Conservation (phyloP, 2,888 invertebrate species). For the Arge pagana region DNA sequence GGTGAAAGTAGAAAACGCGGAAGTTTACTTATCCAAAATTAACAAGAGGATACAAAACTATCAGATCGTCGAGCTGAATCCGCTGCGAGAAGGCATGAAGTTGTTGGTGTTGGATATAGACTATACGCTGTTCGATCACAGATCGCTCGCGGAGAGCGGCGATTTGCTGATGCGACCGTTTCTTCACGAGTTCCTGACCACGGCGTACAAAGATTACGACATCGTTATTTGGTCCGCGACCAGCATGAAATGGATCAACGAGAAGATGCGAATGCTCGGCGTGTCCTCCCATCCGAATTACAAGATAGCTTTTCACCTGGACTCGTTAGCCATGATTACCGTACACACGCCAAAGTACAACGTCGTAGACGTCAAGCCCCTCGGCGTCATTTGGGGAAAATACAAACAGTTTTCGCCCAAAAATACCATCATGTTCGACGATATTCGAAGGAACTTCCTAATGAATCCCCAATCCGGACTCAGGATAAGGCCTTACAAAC, state of each 20-base stretch:
- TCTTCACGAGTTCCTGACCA: constrained; percentile 89
- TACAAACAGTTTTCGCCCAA: constrained; percentile 84
- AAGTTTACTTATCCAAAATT: constrained; percentile 78
- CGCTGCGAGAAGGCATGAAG: constrained; percentile 83
- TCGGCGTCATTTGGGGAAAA: constrained; percentile 97
- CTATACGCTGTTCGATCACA: constrained; percentile 95
- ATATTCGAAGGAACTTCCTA: constrained; percentile 91
- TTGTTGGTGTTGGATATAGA: constrained; percentile 93
- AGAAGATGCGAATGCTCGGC: constrained; percentile 92
- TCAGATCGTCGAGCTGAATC: constrained; percentile 79
- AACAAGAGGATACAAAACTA: constrained; percentile 84
- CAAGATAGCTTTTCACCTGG: constrained; percentile 91
- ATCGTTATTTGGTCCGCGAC: constrained; percentile 99
- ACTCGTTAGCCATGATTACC: constrained; percentile 93
- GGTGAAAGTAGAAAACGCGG: constrained; percentile 69
- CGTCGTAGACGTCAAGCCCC: constrained; percentile 90
- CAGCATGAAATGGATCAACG: constrained; percentile 98
- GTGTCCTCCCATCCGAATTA: constrained; percentile 82
- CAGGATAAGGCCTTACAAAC: constrained; percentile 86
- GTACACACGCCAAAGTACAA: constrained; percentile 90
- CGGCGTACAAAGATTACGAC: constrained; percentile 88
- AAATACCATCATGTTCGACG: constrained; percentile 98
- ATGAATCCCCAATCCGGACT: constrained; percentile 97
- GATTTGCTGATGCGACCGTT: constrained; percentile 92
- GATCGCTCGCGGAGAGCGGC: constrained; percentile 87